These are phyloP conservation scores for Streptopelia turtur DNA, from an alignment of 2,797 vertebrate species.

Conservation along the genomic window DNA sequence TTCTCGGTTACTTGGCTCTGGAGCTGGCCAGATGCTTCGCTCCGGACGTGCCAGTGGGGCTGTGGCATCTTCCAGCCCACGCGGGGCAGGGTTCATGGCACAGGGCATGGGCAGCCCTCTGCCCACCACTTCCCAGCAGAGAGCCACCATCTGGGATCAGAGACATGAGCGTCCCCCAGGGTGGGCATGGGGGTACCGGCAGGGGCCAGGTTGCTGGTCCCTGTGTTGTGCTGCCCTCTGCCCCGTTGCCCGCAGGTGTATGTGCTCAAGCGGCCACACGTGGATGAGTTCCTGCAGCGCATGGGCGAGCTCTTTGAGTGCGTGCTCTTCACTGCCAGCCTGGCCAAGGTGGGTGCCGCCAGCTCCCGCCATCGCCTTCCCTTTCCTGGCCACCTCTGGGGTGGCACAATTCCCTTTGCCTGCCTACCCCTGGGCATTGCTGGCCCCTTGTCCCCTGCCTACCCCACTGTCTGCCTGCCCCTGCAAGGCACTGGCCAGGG, in stretches of 20 bases:
- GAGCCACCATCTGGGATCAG: fast-evolving
- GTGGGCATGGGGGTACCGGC: fast-evolving
- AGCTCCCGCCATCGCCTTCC: fast-evolving
- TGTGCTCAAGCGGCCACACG: conserved; percentile 93
- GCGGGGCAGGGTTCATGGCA: fast-evolving
- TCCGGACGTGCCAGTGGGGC: fast-evolving
- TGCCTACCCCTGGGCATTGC: fast-evolving
- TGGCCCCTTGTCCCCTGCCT: too few relatives aligned
- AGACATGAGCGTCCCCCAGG: not conserved
- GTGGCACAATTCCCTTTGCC: not conserved
- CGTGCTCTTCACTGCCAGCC: conserved; percentile 95
- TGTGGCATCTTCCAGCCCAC: fast-evolving
- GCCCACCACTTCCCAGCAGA: not conserved
- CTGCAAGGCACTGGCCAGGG: not conserved
- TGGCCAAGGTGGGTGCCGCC: conserved; percentile 88
- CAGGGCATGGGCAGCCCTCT: not conserved
- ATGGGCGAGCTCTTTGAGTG: conserved; percentile 99
- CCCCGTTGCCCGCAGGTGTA: conserved; percentile 83
- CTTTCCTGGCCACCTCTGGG: fast-evolving
- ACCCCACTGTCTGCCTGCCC: not conserved
- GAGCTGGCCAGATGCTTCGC: conserved; percentile 74
- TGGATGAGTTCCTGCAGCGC: conserved; percentile 93
- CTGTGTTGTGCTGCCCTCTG: fast-evolving
- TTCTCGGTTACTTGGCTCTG: conserved; percentile 96
- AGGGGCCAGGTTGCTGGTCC: fast-evolving